Conservation (phyloP, 1,140 invertebrate species). For the Drosophila biarmipes region DNA sequence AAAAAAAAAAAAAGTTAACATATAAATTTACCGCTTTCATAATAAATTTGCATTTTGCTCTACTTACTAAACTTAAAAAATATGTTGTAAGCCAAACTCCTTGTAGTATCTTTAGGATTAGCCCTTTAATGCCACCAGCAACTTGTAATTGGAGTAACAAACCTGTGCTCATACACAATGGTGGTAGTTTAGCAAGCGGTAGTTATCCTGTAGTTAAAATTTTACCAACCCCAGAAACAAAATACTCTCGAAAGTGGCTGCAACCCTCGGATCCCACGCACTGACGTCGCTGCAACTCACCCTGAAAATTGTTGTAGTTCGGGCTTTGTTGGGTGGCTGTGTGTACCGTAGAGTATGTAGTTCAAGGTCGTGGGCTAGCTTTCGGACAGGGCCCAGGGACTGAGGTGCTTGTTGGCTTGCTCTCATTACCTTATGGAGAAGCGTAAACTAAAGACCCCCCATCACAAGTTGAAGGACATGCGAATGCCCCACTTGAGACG, state of each 20-base stretch:
- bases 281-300: slow-evolving; percentile 57
- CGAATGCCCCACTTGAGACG: slow-evolving; percentile 32
- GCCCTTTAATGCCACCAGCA: background rate
- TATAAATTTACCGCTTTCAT: too few relatives aligned
- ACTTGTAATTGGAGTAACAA: background rate
- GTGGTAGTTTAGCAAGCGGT: slow-evolving; percentile 7
- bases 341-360: slow-evolving; percentile 48
- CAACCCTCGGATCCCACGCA: slow-evolving; percentile 40
- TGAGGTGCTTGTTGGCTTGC: background rate
- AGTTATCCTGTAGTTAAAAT: slow-evolving; percentile 7
- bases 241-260: slow-evolving; percentile 20
- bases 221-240: slow-evolving; percentile 1
- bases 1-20: too few relatives aligned
- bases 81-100: too few relatives aligned
- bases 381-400: slow-evolving; percentile 2
- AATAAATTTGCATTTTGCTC: too few relatives aligned
- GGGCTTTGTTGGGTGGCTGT: slow-evolving; percentile 18
- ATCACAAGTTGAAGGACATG: slow-evolving; percentile 48
- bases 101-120: too few relatives aligned
- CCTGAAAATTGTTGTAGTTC: slow-evolving; percentile 34
- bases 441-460: slow-evolving; percentile 8
- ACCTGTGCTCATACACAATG: background rate
- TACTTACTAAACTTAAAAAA: too few relatives aligned
- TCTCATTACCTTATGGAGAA: slow-evolving; percentile 10
- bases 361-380: slow-evolving; percentile 55